Conservation (phyloP, 64 coral and sea anemone genomes). For the Stylophora pistillata region DNA sequence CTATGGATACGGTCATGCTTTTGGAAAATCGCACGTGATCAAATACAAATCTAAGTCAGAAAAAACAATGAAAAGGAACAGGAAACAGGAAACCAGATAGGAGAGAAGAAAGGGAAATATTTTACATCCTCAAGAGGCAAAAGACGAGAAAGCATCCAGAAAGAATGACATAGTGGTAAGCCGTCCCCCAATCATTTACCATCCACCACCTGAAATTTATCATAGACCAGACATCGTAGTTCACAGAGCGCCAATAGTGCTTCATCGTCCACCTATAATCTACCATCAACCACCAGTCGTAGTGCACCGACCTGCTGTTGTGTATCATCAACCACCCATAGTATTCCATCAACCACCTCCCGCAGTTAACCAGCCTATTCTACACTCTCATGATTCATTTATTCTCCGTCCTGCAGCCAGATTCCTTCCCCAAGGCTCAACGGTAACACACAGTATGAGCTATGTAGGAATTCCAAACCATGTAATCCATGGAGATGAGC, state of each 20-base stretch:
- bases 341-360: constrained; percentile 97
- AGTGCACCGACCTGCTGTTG: constrained; percentile 95
- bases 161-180: constrained; percentile 95
- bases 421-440: constrained; percentile 74
- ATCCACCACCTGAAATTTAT: constrained; percentile 96
- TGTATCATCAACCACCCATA: constrained; percentile 95
- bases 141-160: constrained; percentile 61
- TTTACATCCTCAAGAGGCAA: constrained; percentile 68
- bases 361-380: constrained; percentile 85
- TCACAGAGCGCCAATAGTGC: constrained; percentile 93
- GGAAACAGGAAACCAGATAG: constrained; percentile 12
- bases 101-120: constrained; percentile 7
- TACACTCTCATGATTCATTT: constrained; percentile 95
- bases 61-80: background rate
- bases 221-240: constrained; percentile 99
- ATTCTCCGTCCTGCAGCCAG: constrained; percentile 69
- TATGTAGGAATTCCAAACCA: constrained; percentile 82
- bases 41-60: constrained; percentile 13
- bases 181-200: constrained; percentile 96
- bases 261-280: constrained; percentile 95
- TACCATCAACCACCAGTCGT: constrained; percentile 97
- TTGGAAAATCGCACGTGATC: constrained; percentile 37
- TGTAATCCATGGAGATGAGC: constrained; percentile 57
- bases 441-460: constrained; percentile 65
- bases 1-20: constrained; percentile 53